Evolutionary conservation across 2,113 vertebrate species (phyloP), one percentile per base, ranked within the genome.

Genomic region (Grammomys surdaster): DNA sequence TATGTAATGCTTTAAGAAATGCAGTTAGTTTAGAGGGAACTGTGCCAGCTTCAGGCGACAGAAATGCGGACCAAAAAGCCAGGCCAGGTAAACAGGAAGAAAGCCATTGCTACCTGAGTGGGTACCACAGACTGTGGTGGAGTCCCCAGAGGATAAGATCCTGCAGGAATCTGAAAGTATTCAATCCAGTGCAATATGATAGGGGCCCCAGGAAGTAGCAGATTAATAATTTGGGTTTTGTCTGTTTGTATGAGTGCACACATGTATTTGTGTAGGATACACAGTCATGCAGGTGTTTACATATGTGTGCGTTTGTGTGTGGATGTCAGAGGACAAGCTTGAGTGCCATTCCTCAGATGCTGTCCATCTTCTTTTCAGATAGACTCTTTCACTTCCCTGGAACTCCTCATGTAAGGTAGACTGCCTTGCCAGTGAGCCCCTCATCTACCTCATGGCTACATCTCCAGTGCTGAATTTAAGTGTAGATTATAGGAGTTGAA

Each of bases 201-300:
- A 1, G 7, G 24, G 10, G 17, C 17, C 12, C 0, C 0, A 16
- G 13, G 1, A 51, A 22, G 1, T 1, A 17, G 16, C 33, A 54
- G 4, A 22, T 28, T 0, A 12, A 28, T 17, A 22, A 63, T 69
- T 65, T 86, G 10, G 24, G 14, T 65, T 93, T 88, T 60, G 4
- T 8, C 73, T 87, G 24, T 46, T 43, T 76, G 17, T 65, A 28
- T 65, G 60, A 10, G 4, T 46, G 14, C 7, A 14, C 43, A 16
- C 2, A 43, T 51, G 63, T 22, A 19, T 86, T 11, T 86, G 84
- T 48, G 43, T 8, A 10, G 20, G 22, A 22, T 20, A 28, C n/a
- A 43, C n/a, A 56, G 26, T 26, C 36, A 7, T 26, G 56, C 16
- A 31, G 51, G 22, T 84, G 51, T 58, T 22, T n/a, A 60, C 24